Conservation (phyloP, 2,113 vertebrate species). For the Rhynchopsitta pachyrhyncha region DNA sequence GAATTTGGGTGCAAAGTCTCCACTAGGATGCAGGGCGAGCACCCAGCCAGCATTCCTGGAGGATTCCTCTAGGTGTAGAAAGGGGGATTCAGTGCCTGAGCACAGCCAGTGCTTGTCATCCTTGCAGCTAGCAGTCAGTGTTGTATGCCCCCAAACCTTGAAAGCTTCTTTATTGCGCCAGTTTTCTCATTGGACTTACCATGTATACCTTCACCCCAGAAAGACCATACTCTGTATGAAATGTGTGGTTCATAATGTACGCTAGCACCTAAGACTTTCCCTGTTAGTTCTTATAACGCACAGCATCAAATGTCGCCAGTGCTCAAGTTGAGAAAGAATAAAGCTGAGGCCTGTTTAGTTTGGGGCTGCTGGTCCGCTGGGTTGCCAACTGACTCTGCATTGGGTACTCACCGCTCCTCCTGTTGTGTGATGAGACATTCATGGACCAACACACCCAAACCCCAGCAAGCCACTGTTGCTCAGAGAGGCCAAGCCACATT, state of each 20-base stretch:
- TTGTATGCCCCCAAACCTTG: not conserved
- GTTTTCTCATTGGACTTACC: not conserved
- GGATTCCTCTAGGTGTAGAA: not conserved
- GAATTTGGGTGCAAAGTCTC: not conserved
- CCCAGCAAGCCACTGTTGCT: not conserved
- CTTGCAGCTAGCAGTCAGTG: not conserved
- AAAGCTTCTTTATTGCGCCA: not conserved
- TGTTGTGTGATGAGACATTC: not conserved
- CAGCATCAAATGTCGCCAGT: not conserved
- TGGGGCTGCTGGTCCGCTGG: not conserved
- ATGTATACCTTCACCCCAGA: not conserved
- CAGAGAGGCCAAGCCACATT: not conserved
- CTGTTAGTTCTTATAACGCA: not conserved
- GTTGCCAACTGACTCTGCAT: not conserved
- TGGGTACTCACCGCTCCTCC: not conserved
- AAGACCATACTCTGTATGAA: not conserved
- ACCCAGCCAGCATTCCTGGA: not conserved
- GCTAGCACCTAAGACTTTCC: not conserved
- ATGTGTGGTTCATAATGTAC: accelerated
- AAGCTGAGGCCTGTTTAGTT: not conserved
- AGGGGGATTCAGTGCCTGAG: not conserved
- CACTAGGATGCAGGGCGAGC: accelerated
- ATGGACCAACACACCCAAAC: not conserved
- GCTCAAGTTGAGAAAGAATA: not conserved
- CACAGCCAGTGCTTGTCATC: not conserved